phyloP scores from a whole-genome alignment of 2,113 vertebrate species.

The Anhinga rufa region DNA sequence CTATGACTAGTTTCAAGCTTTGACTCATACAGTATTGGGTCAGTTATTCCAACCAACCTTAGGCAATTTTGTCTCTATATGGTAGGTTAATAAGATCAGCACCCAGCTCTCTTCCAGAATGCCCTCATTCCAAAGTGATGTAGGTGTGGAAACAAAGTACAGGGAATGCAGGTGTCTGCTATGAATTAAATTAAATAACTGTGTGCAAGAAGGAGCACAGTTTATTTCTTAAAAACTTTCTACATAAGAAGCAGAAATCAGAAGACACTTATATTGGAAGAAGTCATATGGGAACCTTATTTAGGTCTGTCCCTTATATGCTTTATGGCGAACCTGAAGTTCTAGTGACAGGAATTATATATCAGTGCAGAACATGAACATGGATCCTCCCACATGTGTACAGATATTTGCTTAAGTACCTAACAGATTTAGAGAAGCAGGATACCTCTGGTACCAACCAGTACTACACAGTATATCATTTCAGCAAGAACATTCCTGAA shows the following conservation, averaged over 20 bases:
- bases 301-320: background rate
- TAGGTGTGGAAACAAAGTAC: background rate
- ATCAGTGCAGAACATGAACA: background rate
- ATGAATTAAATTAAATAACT: background rate
- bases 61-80: background rate
- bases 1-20: background rate
- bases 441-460: background rate
- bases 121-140: rapidly evolving
- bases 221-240: background rate
- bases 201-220: background rate
- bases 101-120: background rate
- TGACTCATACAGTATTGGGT: background rate
- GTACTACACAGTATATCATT: background rate
- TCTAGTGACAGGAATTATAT: background rate
- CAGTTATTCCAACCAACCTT: background rate
- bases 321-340: background rate
- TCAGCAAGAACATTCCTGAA: background rate
- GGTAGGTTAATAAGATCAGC: background rate
- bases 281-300: background rate
- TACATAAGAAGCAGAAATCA: background rate
- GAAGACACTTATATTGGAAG: background rate
- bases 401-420: background rate
- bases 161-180: background rate
- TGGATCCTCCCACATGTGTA: background rate
- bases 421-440: background rate